Base-by-base conservation (phyloP, 35 echinoderm and acorn worm species). In the Holothuria glaberrima region DNA sequence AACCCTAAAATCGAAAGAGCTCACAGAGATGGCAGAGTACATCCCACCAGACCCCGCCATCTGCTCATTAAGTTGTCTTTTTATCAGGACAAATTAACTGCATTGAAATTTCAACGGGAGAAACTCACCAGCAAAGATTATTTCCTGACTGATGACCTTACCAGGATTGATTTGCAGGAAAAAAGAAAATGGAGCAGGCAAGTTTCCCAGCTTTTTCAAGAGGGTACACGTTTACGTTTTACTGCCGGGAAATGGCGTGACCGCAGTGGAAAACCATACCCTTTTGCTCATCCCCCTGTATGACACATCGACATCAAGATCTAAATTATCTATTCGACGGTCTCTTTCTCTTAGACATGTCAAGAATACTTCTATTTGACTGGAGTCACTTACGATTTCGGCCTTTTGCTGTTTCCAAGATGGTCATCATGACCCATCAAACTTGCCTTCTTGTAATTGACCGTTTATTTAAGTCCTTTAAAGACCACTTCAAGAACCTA, bases 321-420 rank as follows among this genome's bases (percentile, higher is more conserved):
- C 21, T 66, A 66, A 16, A 66, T 66, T 66, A 9, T 66, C 21
- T 9, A 66, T 66, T 16, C 63, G 63, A 66, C 63, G 63, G 71
- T 75, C 36, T 13, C 36, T 30, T 35, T 75, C 31, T 21, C 36
- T 20, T 16, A 75, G 31, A 45, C 34, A 12, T 35, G 71, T 75
- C 31, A 12, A 30, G 30, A 32, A 30, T 45, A 35, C 28, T 75
- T 75, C 71, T 36, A 75, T 75, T 75, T 45, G 0, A 75, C 12
- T 2, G 29, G 13, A 75, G 12, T 28, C 28, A 10, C 71, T 13
- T 10, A 45, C n/a, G 29, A 5, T 35, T 20, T 75, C 12, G 30
- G 31, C n/a, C n/a, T 75, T 35, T 75, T 35, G 29, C 31, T 75
- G 71, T 75, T 45, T 75, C 36, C 25, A 75, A 75, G 71, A 75